These are phyloP conservation scores for Chesias legatella DNA, from an alignment of 2,888 invertebrate species.

Conservation along the genomic window DNA sequence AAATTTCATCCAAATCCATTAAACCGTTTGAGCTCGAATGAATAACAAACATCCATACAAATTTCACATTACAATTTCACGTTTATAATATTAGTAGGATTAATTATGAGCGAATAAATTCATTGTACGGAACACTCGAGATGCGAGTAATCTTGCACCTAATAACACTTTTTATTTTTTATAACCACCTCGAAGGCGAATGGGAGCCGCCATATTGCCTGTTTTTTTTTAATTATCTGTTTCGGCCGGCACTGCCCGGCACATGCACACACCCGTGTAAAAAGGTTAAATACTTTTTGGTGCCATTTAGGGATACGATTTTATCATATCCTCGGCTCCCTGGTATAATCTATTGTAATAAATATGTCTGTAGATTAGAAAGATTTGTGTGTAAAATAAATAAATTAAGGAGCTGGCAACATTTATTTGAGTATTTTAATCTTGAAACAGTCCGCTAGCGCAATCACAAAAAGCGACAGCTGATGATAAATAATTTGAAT, in stretches of 20 bases:
- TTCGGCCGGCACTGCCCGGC: slow-evolving; percentile 14
- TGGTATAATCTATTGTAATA: slow-evolving; percentile 19
- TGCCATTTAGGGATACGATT: slow-evolving; percentile 25
- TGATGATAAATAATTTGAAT: no score
- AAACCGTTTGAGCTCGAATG: no score
- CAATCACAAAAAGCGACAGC: no score
- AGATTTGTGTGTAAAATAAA: slow-evolving; percentile 9
- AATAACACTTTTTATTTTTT: slow-evolving; percentile 49
- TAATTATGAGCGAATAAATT: no score
- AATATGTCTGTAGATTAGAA: slow-evolving; percentile 16
- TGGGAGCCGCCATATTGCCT: slow-evolving; percentile 63
- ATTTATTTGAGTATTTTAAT: background rate
- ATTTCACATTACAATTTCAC: no score
- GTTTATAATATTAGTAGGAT: no score
- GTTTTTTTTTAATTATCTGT: slow-evolving; percentile 62
- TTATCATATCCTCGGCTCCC: slow-evolving; percentile 21
- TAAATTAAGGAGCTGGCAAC: slow-evolving; percentile 6
- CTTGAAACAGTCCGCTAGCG: no score
- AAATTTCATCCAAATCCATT: no score
- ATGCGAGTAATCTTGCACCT: background rate
- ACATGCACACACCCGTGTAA: slow-evolving; percentile 21
- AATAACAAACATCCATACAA: no score
- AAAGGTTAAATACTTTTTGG: slow-evolving; percentile 21
- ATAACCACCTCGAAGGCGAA: slow-evolving; percentile 41
- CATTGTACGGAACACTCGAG: slow-evolving; percentile 1